Conservation (phyloP, 2,113 vertebrate species). For the Brevimyrus niger region DNA sequence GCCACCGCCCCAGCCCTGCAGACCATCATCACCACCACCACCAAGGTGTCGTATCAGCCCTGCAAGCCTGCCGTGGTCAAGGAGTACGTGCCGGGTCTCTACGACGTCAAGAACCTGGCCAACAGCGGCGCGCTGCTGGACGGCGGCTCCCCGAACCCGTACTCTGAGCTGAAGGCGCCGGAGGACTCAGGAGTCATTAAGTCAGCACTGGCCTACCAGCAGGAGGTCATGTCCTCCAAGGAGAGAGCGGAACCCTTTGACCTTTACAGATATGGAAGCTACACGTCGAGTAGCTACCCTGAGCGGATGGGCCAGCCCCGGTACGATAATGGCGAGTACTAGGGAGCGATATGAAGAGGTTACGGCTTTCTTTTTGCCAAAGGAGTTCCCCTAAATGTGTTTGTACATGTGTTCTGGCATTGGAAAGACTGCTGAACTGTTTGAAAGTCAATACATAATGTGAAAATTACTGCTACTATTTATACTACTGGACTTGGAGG, state of each 20-base stretch:
- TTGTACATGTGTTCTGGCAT: slow-evolving; percentile 5
- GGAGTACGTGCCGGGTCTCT: slow-evolving; percentile 43
- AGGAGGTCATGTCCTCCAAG: slow-evolving; percentile 55
- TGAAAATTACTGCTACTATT: slow-evolving; percentile 11
- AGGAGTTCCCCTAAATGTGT: neutral
- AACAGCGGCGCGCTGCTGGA: slow-evolving; percentile 65
- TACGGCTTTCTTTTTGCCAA: neutral
- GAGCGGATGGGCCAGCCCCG: slow-evolving; percentile 49
- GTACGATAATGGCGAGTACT: slow-evolving; percentile 61
- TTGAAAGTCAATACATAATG: neutral
- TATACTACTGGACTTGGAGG: neutral
- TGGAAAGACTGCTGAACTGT: neutral
- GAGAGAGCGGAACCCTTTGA: slow-evolving; percentile 62
- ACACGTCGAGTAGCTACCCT: slow-evolving; percentile 39
- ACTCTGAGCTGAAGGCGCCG: slow-evolving; percentile 67
- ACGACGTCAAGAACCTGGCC: slow-evolving; percentile 57
- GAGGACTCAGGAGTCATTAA: slow-evolving; percentile 72
- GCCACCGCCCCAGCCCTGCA: slow-evolving; percentile 67
- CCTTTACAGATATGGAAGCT: slow-evolving; percentile 57
- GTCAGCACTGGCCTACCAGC: slow-evolving; percentile 61
- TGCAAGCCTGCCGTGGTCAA: slow-evolving; percentile 64
- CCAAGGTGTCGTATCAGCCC: slow-evolving; percentile 90
- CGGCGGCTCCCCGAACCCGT: slow-evolving; percentile 51
- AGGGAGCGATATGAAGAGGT: slow-evolving; percentile 18
- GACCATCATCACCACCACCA: slow-evolving; percentile 91